These are phyloP conservation scores for Motacilla alba DNA, from an alignment of 2,113 vertebrate genomes.

Conservation along the genomic window DNA sequence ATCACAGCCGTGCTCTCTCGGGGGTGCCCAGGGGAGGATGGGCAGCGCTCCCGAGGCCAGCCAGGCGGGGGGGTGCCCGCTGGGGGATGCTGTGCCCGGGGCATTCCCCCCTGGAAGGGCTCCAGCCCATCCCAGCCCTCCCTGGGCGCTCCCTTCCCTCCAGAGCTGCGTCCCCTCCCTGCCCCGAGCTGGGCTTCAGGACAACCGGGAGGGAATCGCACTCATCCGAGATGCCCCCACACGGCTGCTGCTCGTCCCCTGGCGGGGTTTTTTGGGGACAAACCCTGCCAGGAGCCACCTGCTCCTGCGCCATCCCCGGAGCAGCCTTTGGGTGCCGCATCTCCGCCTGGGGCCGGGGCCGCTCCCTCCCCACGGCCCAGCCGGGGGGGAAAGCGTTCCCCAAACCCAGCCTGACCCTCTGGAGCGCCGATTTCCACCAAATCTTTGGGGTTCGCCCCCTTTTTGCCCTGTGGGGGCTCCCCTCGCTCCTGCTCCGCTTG, in stretches of 20 bases:
- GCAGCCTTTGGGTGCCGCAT: rapidly evolving
- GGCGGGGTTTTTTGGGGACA: neutral
- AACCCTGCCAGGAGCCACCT: neutral
- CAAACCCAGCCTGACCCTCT: rapidly evolving
- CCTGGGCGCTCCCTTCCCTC: neutral
- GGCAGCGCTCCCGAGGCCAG: rapidly evolving
- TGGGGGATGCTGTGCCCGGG: neutral
- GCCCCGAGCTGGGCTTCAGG: too few species aligned
- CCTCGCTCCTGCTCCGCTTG: neutral
- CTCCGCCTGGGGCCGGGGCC: rapidly evolving
- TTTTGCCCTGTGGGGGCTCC: neutral
- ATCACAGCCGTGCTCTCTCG: neutral
- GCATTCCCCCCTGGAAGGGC: neutral
- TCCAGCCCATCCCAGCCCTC: neutral
- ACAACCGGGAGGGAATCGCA: too few species aligned
- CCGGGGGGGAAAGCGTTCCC: neutral
- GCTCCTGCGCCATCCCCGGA: neutral
- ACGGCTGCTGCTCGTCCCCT: neutral
- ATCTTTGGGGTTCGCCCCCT: rapidly evolving
- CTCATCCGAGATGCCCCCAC: too few species aligned
- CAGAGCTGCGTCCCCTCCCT: neutral
- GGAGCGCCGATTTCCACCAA: rapidly evolving
- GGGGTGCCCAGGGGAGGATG: rapidly evolving
- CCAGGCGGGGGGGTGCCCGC: neutral
- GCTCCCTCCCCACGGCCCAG: rapidly evolving